A percentile compares a stretch with the other conserved stretches of the same genome.
Conservation (phyloP, 2,113 vertebrate genomes). For the Pangasianodon hypophthalmus region DNA sequence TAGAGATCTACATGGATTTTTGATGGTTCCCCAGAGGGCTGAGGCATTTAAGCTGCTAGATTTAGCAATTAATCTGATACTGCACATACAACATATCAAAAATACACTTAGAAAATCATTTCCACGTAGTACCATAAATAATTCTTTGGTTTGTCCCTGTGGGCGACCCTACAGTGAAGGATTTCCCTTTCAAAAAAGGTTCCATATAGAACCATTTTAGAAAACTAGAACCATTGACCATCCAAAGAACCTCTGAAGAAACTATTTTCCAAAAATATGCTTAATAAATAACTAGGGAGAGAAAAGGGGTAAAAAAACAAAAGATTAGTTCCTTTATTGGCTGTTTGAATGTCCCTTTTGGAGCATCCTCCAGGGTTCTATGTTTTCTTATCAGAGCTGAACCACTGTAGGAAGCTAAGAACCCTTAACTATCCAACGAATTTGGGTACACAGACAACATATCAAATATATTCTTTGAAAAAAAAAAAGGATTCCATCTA, state of each 20-base stretch:
- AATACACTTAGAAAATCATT: neutral
- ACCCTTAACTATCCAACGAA: neutral
- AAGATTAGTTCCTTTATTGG: too few relatives aligned
- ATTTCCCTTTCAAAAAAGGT: neutral
- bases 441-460: neutral
- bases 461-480: too few relatives aligned
- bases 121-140: neutral
- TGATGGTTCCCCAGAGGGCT: neutral
- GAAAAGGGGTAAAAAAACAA: too few relatives aligned
- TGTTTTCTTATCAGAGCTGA: neutral
- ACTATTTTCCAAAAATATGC: neutral
- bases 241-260: neutral
- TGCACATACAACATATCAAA: too few relatives aligned
- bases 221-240: neutral
- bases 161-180: too few relatives aligned
- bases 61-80: neutral
- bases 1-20: neutral
- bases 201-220: neutral
- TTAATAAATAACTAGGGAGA: neutral
- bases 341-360: neutral
- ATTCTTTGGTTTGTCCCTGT: neutral
- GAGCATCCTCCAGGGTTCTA: neutral
- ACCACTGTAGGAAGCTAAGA: neutral
- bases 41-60: neutral
- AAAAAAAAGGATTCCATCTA: too few relatives aligned